Percentiles rank a stretch among this genome's conserved stretches.
Conservation (phyloP, 2,888 invertebrate species). For the Volucella bombylans region DNA sequence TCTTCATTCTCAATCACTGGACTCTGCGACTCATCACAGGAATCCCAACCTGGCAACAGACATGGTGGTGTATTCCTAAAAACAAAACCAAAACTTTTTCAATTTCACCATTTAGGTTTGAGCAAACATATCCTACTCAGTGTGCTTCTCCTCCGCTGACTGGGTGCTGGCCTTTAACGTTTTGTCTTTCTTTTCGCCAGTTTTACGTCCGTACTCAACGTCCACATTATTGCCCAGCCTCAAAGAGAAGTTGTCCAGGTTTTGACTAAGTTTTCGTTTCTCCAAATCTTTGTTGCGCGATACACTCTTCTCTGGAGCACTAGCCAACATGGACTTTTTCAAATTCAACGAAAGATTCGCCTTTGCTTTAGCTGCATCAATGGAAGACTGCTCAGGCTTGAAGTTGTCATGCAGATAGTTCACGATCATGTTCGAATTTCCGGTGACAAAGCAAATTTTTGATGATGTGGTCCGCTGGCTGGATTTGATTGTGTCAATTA, state of each 20-base stretch:
- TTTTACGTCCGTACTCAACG: slow-evolving; percentile 76
- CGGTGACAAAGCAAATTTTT: slow-evolving; percentile 79
- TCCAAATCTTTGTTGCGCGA: slow-evolving; percentile 80
- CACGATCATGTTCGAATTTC: slow-evolving; percentile 81
- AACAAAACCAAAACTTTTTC: neutral
- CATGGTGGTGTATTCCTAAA: slow-evolving; percentile 80
- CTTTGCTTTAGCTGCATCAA: slow-evolving; percentile 76
- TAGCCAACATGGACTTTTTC: slow-evolving; percentile 72
- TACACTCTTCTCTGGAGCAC: slow-evolving; percentile 58
- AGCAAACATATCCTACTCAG: slow-evolving; percentile 74
- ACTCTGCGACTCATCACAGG: slow-evolving; percentile 84
- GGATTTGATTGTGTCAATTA: slow-evolving; percentile 31
- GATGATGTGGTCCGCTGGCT: slow-evolving; percentile 61
- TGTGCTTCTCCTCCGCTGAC: slow-evolving; percentile 79
- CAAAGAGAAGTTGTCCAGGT: slow-evolving; percentile 82
- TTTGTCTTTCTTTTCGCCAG: slow-evolving; percentile 77
- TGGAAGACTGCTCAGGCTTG: slow-evolving; percentile 76
- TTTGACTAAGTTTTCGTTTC: slow-evolving; percentile 82
- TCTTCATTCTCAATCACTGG: slow-evolving; percentile 92
- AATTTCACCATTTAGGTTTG: neutral
- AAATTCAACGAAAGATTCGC: slow-evolving; percentile 79
- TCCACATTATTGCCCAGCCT: slow-evolving; percentile 80
- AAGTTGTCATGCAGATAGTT: slow-evolving; percentile 82
- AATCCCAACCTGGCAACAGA: slow-evolving; percentile 82
- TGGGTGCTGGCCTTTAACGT: slow-evolving; percentile 77